phyloP scores from a whole-genome alignment of 2,797 vertebrate genomes.

The Urocyon cinereoargenteus region DNA sequence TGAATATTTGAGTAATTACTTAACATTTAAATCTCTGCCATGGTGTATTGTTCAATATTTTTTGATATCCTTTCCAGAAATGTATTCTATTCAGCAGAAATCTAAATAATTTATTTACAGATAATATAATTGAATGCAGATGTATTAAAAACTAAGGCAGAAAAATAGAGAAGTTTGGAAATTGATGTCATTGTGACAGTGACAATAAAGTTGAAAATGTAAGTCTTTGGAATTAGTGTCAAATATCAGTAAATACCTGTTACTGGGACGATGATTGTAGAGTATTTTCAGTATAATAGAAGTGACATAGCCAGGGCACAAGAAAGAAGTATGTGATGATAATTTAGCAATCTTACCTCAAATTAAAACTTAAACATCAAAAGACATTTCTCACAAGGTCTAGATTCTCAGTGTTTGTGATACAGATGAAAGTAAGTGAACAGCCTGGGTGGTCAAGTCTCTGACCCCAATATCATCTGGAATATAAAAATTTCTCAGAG shows the following conservation, averaged over 20 bases:
- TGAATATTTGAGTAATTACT: neutral
- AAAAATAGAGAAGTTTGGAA: neutral
- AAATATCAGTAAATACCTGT: neutral
- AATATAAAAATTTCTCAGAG: neutral
- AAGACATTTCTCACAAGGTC: neutral
- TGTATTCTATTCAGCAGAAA: neutral
- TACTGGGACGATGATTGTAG: neutral
- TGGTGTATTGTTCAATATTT: neutral
- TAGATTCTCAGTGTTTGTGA: neutral
- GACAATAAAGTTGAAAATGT: neutral
- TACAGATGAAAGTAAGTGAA: neutral
- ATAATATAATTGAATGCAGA: neutral
- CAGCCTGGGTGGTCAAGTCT: neutral
- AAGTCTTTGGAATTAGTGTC: neutral
- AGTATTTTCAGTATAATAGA: neutral
- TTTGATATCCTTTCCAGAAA: neutral
- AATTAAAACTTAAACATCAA: neutral
- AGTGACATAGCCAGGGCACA: neutral
- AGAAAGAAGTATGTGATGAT: neutral
- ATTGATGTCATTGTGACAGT: neutral
- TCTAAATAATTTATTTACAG: neutral
- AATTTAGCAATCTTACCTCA: neutral
- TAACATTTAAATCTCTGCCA: neutral
- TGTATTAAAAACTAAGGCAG: neutral
- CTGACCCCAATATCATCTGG: neutral